A percentile compares a stretch with the other conserved stretches of the same genome.
Conservation (phyloP, 2,797 vertebrate species). For the Acanthurus tractus region DNA sequence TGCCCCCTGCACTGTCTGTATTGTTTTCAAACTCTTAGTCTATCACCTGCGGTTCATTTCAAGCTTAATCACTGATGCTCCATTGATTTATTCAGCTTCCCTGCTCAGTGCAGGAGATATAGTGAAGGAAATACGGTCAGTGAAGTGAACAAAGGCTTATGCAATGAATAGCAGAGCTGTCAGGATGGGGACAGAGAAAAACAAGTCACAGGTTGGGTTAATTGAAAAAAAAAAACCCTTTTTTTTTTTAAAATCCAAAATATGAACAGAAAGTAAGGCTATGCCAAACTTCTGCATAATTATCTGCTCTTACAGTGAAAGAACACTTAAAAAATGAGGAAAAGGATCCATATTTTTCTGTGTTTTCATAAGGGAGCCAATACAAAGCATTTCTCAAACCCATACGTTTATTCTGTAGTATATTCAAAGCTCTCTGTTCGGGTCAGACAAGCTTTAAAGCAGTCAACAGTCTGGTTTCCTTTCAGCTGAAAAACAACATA, state of each 20-base stretch:
- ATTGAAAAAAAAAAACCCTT: too few relatives aligned
- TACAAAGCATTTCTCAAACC: not conserved
- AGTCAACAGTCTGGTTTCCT: constrained; percentile 12
- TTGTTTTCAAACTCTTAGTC: constrained; percentile 34
- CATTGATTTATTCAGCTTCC: constrained; percentile 32
- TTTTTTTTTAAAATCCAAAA: too few relatives aligned
- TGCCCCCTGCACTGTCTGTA: constrained; percentile 18
- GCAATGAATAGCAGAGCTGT: not conserved
- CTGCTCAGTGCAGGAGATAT: constrained; percentile 3
- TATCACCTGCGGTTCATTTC: constrained; percentile 39
- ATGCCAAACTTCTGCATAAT: not conserved
- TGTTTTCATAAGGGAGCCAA: not conserved
- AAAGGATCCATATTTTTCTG: not conserved
- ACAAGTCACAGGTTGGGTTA: not conserved
- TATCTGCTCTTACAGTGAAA: not conserved
- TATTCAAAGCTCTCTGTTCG: not conserved
- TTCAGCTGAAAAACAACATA: constrained; percentile 1
- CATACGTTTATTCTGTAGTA: not conserved
- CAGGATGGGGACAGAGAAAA: not conserved
- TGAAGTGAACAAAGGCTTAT: not conserved
- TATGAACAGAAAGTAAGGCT: not conserved
- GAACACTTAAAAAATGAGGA: not conserved
- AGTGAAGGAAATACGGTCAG: constrained; percentile 35
- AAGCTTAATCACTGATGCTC: constrained; percentile 17
- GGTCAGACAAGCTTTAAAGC: constrained; percentile 8